Percentiles rank a stretch among this genome's conserved stretches.
These are phyloP conservation scores for Phoeniculus purpureus DNA, from an alignment of 2,797 vertebrate genomes.

Conservation along the genomic window DNA sequence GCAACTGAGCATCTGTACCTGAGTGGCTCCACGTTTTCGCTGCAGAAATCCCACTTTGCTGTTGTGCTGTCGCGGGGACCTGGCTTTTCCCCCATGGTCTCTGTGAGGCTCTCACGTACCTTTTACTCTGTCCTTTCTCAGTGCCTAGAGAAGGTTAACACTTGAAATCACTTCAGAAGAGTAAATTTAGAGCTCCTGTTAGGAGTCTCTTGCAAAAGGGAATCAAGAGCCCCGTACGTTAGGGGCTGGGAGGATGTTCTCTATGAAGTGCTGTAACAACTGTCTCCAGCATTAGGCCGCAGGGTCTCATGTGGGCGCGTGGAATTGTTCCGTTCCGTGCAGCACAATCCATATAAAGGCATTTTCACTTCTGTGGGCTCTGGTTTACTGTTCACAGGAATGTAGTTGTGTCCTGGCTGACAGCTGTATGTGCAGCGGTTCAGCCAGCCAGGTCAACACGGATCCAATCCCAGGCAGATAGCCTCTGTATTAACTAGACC, in stretches of 20 bases:
- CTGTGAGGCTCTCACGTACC: neutral
- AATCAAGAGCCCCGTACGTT: fast-evolving
- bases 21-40: neutral
- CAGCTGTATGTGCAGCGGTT: neutral
- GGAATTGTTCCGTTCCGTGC: neutral
- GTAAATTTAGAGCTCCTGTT: slow-evolving; percentile 8
- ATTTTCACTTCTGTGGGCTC: neutral
- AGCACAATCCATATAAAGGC: neutral
- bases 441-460: neutral
- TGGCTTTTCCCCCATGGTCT: neutral
- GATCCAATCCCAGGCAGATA: neutral
- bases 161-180: slow-evolving; percentile 54
- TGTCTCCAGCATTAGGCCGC: neutral
- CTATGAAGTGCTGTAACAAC: neutral
- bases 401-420: neutral
- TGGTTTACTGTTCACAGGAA: neutral
- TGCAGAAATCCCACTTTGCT: neutral
- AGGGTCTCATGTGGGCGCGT: neutral
- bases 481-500: neutral
- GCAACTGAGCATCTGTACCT: neutral
- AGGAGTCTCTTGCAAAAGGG: neutral
- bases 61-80: neutral
- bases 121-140: neutral
- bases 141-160: slow-evolving; percentile 17
- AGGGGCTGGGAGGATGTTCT: neutral